Evolutionary conservation across 2,113 vertebrate species (phyloP).

Genomic region (Nycticryphes semicollaris): DNA sequence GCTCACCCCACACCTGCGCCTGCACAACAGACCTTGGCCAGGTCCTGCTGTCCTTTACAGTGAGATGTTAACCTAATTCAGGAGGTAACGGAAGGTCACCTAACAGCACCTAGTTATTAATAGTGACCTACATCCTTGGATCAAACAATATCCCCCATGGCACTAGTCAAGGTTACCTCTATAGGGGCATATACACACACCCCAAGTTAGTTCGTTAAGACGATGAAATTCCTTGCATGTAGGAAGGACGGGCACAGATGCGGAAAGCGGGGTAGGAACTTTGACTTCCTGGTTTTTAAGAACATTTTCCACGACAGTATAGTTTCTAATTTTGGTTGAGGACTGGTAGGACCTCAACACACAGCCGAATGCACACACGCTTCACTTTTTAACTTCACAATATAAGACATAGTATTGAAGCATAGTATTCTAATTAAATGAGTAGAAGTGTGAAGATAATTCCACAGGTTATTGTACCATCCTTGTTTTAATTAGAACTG

Average conservation of each 20-base stretch:
- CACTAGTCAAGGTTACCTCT: not conserved
- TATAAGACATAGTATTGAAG: not conserved
- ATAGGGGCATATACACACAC: too few relatives aligned
- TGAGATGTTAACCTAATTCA: not conserved
- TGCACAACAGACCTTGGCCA: not conserved
- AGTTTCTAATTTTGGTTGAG: not conserved
- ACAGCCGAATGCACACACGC: not conserved
- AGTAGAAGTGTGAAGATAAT: not conserved
- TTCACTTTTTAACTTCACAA: not conserved
- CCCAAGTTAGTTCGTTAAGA: not conserved
- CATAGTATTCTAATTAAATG: not conserved
- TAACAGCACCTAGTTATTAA: not conserved
- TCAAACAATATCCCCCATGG: not conserved
- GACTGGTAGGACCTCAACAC: not conserved
- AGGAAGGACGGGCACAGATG: not conserved
- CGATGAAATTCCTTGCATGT: not conserved
- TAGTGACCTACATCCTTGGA: not conserved
- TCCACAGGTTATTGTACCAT: not conserved
- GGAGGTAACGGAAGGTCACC: not conserved
- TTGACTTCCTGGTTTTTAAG: not conserved
- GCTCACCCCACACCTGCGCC: rapidly evolving
- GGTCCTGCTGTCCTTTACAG: not conserved
- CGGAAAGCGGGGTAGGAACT: not conserved
- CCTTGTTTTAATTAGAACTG: not conserved
- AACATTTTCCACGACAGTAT: not conserved